phyloP scores from a whole-genome alignment of 2,888 invertebrate species.

The Xanthorhoe designata region DNA sequence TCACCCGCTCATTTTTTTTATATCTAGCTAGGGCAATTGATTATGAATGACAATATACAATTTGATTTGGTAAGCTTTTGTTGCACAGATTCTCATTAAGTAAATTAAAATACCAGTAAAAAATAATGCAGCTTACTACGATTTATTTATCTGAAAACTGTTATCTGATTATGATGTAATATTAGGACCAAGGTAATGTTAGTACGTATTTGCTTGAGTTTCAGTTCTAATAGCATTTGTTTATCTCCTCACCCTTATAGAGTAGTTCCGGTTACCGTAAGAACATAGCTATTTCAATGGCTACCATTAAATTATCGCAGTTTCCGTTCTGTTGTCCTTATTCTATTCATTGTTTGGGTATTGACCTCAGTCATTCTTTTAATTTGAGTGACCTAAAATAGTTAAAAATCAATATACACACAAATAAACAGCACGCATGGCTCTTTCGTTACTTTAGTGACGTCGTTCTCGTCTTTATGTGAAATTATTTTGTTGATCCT shows the following conservation, averaged over 20 bases:
- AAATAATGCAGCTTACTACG: no score
- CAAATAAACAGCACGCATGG: no score
- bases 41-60: no score
- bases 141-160: not conserved
- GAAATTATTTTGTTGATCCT: no score
- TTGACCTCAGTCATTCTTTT: conserved; percentile 7
- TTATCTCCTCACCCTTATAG: conserved; percentile 21
- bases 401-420: not conserved
- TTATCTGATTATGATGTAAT: not conserved
- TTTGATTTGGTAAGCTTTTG: no score
- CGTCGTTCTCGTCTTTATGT: no score
- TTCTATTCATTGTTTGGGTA: conserved; percentile 23
- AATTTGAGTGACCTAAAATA: not conserved
- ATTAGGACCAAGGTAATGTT: no score
- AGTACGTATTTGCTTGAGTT: not conserved
- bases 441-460: no score
- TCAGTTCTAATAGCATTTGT: not conserved
- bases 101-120: no score
- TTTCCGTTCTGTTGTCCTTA: conserved; percentile 39
- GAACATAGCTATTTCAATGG: conserved; percentile 24
- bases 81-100: no score
- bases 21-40: no score
- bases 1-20: no score
- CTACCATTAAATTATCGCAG: conserved; percentile 29
- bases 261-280: conserved; percentile 36